Conservation (phyloP, 2,113 vertebrate genomes). For the Phalacrocorax pelagicus region DNA sequence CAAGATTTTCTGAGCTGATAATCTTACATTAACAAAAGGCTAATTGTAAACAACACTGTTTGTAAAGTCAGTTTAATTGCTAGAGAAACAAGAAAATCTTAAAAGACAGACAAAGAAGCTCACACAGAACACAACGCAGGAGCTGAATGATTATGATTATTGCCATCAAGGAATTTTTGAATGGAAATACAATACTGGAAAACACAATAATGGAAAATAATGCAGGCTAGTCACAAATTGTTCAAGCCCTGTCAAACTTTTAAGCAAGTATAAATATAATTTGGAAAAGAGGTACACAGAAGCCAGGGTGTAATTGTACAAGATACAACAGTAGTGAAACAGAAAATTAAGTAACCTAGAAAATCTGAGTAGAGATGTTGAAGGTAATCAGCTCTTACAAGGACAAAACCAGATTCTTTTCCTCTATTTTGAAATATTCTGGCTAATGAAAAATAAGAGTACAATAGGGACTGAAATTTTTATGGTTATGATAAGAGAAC, state of each 20-base stretch:
- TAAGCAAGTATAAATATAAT: conserved; percentile 8
- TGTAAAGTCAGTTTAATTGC: conserved; percentile 42
- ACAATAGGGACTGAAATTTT: not conserved
- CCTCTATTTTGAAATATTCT: not conserved
- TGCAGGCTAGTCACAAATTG: not conserved
- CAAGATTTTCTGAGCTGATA: not conserved
- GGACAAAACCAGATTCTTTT: not conserved
- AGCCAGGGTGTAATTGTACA: conserved; percentile 17
- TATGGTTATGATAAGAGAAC: not conserved
- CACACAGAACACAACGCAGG: not conserved
- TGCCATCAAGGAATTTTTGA: conserved; percentile 38
- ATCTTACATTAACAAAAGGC: not conserved
- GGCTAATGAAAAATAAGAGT: not conserved
- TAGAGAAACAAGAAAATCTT: conserved; percentile 20
- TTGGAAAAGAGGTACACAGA: not conserved
- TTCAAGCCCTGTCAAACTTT: not conserved
- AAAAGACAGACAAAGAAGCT: conserved; percentile 13
- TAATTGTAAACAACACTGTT: conserved; percentile 37
- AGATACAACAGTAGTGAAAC: not conserved
- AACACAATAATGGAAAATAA: conserved; percentile 4
- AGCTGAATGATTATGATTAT: not conserved
- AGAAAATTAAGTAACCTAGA: conserved; percentile 21
- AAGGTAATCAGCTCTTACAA: not conserved
- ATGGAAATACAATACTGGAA: not conserved
- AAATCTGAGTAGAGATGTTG: not conserved